Evolutionary conservation across 2,113 vertebrate species (phyloP), one percentile per base, ranked within the genome.

Genomic region (Austrofundulus limnaeus): DNA sequence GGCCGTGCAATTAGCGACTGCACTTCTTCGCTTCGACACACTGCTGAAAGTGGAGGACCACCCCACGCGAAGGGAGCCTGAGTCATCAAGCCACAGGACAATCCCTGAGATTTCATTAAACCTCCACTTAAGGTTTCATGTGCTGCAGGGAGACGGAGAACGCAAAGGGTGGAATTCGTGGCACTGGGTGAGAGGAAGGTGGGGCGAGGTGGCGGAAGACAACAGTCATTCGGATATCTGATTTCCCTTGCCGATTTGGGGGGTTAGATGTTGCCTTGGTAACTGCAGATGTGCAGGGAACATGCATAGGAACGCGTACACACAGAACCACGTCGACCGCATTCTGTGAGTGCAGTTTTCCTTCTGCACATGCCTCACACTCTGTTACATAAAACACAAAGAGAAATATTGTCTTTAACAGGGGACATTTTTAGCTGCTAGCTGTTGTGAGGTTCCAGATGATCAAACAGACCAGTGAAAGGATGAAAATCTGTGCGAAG

Each of bases 21-120:
- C 11, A 21, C 48, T 60, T 43, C 66, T 48, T 76, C 54, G 48
- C 34, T 60, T 51, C 20, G 3, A 45, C 9, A 46, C 43, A 10
- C 25, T 16, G 46, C 49, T 65, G 31, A 61, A 73, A 61, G 51
- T 21, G 70, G 45, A 47, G 38, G 55, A 57, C 68, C 76, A 63
- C 78, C 75, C 38, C 4, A 4, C 25, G 54, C 0, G 42, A 54
- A 20, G 31, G 7, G 52, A 70, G 70, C 64, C 57, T 6, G 31
- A 63, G 57, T 72, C 83, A 85, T 83, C 76, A 77, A 77, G 73
- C 76, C 82, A 71, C 61, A 62, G 74, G 76, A 86, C 78, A 65
- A 84, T 86, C 82, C 75, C 60, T 5, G 57, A 78, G 82, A 87
- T 87, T 85, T 87, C 49, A 86, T 87, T 84, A 81, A 86, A 75